These are phyloP conservation scores for Zaprionus bogoriensis DNA, from an alignment of 2,888 invertebrate genomes.

Conservation along the genomic window DNA sequence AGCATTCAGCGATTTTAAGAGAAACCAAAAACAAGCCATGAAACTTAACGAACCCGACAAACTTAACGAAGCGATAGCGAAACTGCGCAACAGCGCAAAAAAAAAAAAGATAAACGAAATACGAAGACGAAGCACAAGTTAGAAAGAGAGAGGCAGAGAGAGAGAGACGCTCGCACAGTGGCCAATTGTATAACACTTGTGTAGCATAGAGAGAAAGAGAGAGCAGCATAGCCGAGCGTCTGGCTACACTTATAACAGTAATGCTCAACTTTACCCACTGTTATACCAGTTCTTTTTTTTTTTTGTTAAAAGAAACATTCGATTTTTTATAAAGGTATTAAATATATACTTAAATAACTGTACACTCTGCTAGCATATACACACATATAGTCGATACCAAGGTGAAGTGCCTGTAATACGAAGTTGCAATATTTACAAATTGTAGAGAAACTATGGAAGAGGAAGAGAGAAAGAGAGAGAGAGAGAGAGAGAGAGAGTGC, in stretches of 20 bases:
- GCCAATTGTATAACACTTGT: slow-evolving; percentile 1
- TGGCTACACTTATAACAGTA: slow-evolving; percentile 29
- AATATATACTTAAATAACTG: too few species aligned
- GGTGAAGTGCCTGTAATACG: slow-evolving; percentile 67
- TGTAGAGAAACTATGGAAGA: slow-evolving; percentile 22
- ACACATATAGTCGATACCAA: slow-evolving; percentile 29
- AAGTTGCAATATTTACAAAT: slow-evolving; percentile 73
- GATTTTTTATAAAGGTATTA: slow-evolving; percentile 17
- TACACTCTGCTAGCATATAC: too few species aligned
- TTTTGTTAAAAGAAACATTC: slow-evolving; percentile 9
- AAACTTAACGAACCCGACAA: background rate
- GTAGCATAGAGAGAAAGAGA: background rate
- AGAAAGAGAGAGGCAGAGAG: slow-evolving; percentile 8
- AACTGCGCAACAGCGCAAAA: slow-evolving; percentile 21
- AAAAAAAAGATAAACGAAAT: slow-evolving; percentile 14
- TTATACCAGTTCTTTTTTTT: slow-evolving; percentile 38
- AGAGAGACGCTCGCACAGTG: too few species aligned
- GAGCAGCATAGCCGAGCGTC: slow-evolving; percentile 4
- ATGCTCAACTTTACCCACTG: slow-evolving; percentile 61
- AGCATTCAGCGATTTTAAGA: background rate
- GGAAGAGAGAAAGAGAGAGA: background rate
- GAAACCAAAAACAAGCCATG: slow-evolving; percentile 3
- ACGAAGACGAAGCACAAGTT: slow-evolving; percentile 36
- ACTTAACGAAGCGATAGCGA: slow-evolving; percentile 4
- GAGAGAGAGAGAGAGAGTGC: background rate